Conservation (phyloP, 2,888 invertebrate species). For the Diaprepes abbreviatus region DNA sequence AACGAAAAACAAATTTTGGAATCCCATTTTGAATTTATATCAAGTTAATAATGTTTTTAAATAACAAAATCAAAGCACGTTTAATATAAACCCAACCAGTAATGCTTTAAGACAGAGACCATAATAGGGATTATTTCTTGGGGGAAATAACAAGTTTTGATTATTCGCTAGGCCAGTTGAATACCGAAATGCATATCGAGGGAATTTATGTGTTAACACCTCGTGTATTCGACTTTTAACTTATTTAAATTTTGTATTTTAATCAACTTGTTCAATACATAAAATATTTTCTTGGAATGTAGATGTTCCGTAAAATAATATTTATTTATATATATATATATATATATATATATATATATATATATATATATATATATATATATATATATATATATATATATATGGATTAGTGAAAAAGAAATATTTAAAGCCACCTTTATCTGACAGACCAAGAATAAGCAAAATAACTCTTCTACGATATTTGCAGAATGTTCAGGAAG, state of each 20-base stretch:
- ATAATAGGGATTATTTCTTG: conserved; percentile 63
- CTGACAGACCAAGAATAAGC: too few species aligned
- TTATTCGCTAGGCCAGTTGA: conserved; percentile 61
- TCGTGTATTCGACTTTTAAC: conserved; percentile 2
- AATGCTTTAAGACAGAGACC: conserved; percentile 2
- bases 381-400: too few species aligned
- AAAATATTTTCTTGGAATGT: too few species aligned
- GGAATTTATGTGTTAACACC: conserved; percentile 60
- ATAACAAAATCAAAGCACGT: conserved; percentile 59
- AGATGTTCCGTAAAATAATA: too few species aligned
- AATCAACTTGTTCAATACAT: too few species aligned
- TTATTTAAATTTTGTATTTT: conserved; percentile 9
- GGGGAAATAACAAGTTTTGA: conserved; percentile 68
- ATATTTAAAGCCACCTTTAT: too few species aligned
- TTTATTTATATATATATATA: too few species aligned
- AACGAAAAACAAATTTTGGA: conserved; percentile 6
- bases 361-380: too few species aligned
- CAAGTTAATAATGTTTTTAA: conserved; percentile 28
- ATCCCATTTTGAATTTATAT: conserved; percentile 37
- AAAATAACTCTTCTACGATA: too few species aligned
- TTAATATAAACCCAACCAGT: conserved; percentile 55
- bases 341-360: too few species aligned
- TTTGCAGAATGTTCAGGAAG: too few species aligned
- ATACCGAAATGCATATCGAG: conserved; percentile 60
- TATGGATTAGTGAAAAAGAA: too few species aligned